A percentile compares a stretch with the other conserved stretches of the same genome.
Conservation (phyloP, 2,113 vertebrate genomes). For the Brachyistius frenatus region DNA sequence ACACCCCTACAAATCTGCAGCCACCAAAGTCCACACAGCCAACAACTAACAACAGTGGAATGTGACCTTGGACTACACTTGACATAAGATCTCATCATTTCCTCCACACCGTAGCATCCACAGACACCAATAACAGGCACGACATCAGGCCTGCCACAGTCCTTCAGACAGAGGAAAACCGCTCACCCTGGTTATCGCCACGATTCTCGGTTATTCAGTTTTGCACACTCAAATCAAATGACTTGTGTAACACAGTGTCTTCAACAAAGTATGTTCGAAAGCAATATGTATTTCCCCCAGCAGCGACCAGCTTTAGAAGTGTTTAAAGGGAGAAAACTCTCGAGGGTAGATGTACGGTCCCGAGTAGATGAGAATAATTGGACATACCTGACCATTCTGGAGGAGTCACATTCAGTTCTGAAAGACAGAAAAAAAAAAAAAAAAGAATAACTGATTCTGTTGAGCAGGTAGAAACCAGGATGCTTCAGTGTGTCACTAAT, state of each 20-base stretch:
- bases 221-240: conserved; percentile 18
- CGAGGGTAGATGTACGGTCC: background rate
- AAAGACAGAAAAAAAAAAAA: conserved; percentile 41
- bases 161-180: conserved; percentile 17
- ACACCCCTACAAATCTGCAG: conserved; percentile 36
- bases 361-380: background rate
- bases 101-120: conserved; percentile 29
- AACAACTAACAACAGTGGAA: conserved; percentile 28
- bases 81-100: conserved; percentile 55
- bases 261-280: conserved; percentile 8
- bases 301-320: background rate
- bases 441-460: conserved; percentile 35
- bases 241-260: conserved; percentile 1
- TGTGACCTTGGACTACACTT: conserved; percentile 56
- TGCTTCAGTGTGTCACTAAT: conserved; percentile 25
- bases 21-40: conserved; percentile 19
- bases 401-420: conserved; percentile 67
- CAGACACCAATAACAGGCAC: conserved; percentile 24
- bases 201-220: conserved; percentile 17
- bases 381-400: conserved; percentile 77
- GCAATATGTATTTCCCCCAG: background rate
- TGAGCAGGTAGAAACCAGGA: conserved; percentile 30
- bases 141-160: conserved; percentile 17
- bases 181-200: background rate
- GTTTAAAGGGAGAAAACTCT: background rate